Conservation (phyloP, 2,888 invertebrate genomes). For the Gortyna flavago region DNA sequence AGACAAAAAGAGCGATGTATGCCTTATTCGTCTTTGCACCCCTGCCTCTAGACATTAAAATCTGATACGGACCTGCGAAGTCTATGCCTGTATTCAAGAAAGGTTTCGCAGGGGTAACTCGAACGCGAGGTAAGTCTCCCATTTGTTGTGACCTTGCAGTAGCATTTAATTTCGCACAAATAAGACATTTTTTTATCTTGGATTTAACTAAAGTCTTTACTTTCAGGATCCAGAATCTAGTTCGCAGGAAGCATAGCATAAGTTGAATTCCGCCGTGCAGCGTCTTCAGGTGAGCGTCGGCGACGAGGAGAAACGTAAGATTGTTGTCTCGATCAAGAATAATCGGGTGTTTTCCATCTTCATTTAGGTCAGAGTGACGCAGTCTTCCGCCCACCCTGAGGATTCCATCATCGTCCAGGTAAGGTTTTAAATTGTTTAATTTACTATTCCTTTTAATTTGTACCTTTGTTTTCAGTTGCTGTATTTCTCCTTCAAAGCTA, state of each 20-base stretch:
- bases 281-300: background rate
- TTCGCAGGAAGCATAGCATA: background rate
- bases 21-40: conserved; percentile 6
- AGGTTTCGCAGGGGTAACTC: conserved; percentile 8
- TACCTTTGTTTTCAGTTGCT: background rate
- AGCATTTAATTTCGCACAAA: background rate
- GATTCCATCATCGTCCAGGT: background rate
- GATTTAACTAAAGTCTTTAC: background rate
- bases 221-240: conserved; percentile 2
- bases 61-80: conserved; percentile 4
- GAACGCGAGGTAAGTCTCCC: conserved; percentile 1
- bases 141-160: background rate
- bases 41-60: background rate
- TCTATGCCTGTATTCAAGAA: conserved; percentile 15
- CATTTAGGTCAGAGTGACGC: conserved; percentile 16
- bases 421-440: conserved; percentile 1
- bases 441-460: background rate
- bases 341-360: conserved; percentile 20
- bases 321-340: conserved; percentile 16
- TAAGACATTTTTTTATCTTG: background rate
- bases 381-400: conserved; percentile 20
- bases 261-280: conserved; percentile 15
- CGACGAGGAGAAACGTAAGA: conserved; percentile 1
- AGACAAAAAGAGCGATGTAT: conserved; percentile 5
- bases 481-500: background rate